Evolutionary conservation across 2,888 invertebrate genomes (phyloP).

Genomic region (Carpatolechia fugitivella): DNA sequence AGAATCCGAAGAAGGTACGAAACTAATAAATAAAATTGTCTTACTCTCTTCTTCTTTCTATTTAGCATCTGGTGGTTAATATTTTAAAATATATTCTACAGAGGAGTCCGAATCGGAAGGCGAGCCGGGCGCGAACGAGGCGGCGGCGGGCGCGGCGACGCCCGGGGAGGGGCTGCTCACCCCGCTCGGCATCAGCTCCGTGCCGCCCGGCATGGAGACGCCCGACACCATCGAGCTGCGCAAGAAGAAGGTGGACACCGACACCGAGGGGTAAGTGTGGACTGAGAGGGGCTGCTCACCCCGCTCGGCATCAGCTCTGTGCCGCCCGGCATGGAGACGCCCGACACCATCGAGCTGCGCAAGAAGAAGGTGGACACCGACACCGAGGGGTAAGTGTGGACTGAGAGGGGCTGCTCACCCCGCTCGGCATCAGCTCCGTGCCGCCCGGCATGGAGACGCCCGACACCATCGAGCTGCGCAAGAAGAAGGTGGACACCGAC

Average conservation of each 20-base stretch:
- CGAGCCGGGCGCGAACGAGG: slow-evolving; percentile 43
- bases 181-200: slow-evolving; percentile 93
- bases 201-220: slow-evolving; percentile 97
- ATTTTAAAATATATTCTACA: too few species aligned
- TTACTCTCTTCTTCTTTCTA: too few species aligned
- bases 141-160: slow-evolving; percentile 48
- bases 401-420: slow-evolving; percentile 92
- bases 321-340: slow-evolving; percentile 98
- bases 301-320: slow-evolving; percentile 95
- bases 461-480: slow-evolving; percentile 97
- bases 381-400: slow-evolving; percentile 79
- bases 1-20: slow-evolving; percentile 83
- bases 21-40: too few species aligned
- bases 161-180: slow-evolving; percentile 92
- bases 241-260: slow-evolving; percentile 97
- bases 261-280: slow-evolving; percentile 93
- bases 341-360: slow-evolving; percentile 97
- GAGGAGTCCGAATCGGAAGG: slow-evolving; percentile 59
- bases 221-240: slow-evolving; percentile 99
- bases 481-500: slow-evolving; percentile 97
- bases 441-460: slow-evolving; percentile 99
- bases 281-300: slow-evolving; percentile 81
- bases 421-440: slow-evolving; percentile 93
- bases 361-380: slow-evolving; percentile 98
- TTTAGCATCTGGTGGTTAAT: too few species aligned